Evolutionary conservation across 2,888 invertebrate species (phyloP).

Genomic region (Nomada fabriciana): DNA sequence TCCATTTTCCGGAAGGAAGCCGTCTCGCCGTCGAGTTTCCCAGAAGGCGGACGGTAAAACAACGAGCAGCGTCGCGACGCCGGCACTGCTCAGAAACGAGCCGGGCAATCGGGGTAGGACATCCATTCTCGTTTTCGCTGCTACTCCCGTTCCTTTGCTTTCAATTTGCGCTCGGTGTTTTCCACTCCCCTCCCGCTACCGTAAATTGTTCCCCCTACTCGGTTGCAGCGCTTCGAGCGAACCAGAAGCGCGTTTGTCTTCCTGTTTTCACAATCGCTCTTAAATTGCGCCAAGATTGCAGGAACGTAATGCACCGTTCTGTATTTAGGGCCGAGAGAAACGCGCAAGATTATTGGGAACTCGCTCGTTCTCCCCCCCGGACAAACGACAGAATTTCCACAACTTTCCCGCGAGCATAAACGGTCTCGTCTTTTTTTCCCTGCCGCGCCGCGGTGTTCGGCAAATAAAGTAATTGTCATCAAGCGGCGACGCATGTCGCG

Average conservation of each 20-base stretch:
- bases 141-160: constrained; percentile 27
- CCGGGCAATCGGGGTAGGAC: constrained; percentile 44
- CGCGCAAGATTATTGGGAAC: background rate
- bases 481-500: constrained; percentile 40
- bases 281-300: background rate
- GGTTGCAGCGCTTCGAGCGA: background rate
- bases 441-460: background rate
- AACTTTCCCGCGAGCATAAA: no score
- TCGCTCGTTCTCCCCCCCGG: background rate
- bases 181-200: background rate
- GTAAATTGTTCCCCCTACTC: constrained; percentile 30
- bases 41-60: constrained; percentile 48
- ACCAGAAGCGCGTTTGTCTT: constrained; percentile 16
- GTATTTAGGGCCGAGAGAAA: background rate
- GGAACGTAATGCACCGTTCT: background rate
- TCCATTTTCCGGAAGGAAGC: constrained; percentile 57
- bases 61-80: constrained; percentile 59
- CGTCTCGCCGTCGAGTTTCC: constrained; percentile 22
- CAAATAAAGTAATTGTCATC: constrained; percentile 53
- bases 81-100: constrained; percentile 30
- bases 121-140: constrained; percentile 42
- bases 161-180: constrained; percentile 51
- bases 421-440: background rate
- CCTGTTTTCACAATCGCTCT: no score
- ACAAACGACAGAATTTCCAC: background rate